Evolutionary conservation across 2,888 invertebrate species (phyloP).

Genomic region (Kryphioiulus occultus): DNA sequence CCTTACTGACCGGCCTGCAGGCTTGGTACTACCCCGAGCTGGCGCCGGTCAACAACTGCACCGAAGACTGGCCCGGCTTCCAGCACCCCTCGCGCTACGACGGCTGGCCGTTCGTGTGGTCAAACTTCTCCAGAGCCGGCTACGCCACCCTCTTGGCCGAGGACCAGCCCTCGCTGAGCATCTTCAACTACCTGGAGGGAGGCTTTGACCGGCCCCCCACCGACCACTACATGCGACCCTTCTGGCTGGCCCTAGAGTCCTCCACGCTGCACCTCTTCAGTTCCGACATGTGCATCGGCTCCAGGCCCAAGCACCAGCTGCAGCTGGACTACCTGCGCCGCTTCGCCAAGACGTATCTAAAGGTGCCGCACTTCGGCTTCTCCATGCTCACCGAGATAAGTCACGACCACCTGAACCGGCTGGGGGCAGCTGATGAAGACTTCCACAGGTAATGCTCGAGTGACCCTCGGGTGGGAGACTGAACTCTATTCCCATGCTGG

Average conservation of each 20-base stretch:
- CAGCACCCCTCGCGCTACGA: slow-evolving; percentile 71
- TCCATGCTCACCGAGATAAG: slow-evolving; percentile 68
- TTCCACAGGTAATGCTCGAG: slow-evolving; percentile 56
- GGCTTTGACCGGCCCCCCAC: slow-evolving; percentile 84
- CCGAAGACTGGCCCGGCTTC: slow-evolving; percentile 65
- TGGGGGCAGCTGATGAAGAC: slow-evolving; percentile 61
- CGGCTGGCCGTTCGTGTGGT: slow-evolving; percentile 84
- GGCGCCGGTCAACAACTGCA: slow-evolving; percentile 66
- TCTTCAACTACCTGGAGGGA: slow-evolving; percentile 79
- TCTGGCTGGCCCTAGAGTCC: slow-evolving; percentile 73
- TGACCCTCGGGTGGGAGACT: no score
- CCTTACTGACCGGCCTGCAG: slow-evolving; percentile 72
- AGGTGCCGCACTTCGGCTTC: slow-evolving; percentile 60
- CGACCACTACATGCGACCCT: slow-evolving; percentile 82
- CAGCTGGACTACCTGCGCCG: slow-evolving; percentile 60
- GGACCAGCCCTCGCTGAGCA: slow-evolving; percentile 79
- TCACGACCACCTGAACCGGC: slow-evolving; percentile 80
- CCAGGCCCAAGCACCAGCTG: slow-evolving; percentile 57
- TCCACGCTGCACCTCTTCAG: slow-evolving; percentile 51
- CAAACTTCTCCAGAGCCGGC: slow-evolving; percentile 74
- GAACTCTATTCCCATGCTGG: no score
- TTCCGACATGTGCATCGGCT: slow-evolving; percentile 56
- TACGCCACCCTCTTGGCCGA: slow-evolving; percentile 83
- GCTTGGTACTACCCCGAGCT: not conserved
- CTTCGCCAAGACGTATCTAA: slow-evolving; percentile 59